These are phyloP conservation scores for Diadegma fenestrale DNA, from an alignment of 2,888 invertebrate genomes.

Conservation along the genomic window DNA sequence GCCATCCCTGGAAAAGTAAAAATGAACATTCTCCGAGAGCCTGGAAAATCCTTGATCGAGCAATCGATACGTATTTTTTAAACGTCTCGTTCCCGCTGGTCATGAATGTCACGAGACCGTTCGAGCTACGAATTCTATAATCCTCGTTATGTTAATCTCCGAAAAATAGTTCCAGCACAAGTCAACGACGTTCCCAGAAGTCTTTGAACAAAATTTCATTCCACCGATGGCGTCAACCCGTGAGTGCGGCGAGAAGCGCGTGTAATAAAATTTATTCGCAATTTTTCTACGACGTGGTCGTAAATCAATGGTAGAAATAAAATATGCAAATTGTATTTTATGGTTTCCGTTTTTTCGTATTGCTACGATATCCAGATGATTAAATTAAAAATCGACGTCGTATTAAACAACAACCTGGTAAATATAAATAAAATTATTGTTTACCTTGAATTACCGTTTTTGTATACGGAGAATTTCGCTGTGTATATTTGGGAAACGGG, in stretches of 20 bases:
- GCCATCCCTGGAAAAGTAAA: conserved; percentile 67
- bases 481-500: background rate
- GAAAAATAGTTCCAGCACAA: conserved; percentile 1
- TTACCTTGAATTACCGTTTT: background rate
- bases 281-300: background rate
- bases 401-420: background rate
- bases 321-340: conserved; percentile 2
- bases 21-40: conserved; percentile 63
- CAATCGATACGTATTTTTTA: conserved; percentile 17
- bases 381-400: background rate
- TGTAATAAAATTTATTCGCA: conserved; percentile 6
- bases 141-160: conserved; percentile 32
- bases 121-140: conserved; percentile 1
- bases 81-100: background rate
- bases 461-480: background rate
- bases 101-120: conserved; percentile 8
- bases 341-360: background rate
- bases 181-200: background rate
- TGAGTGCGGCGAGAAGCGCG: background rate
- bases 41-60: conserved; percentile 19
- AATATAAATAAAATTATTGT: background rate
- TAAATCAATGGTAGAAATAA: conserved; percentile 14
- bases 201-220: conserved; percentile 10
- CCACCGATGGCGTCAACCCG: background rate
- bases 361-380: background rate